phyloP scores from a whole-genome alignment of 1,140 invertebrate genomes.

The Cyphomyrmex costatus region DNA sequence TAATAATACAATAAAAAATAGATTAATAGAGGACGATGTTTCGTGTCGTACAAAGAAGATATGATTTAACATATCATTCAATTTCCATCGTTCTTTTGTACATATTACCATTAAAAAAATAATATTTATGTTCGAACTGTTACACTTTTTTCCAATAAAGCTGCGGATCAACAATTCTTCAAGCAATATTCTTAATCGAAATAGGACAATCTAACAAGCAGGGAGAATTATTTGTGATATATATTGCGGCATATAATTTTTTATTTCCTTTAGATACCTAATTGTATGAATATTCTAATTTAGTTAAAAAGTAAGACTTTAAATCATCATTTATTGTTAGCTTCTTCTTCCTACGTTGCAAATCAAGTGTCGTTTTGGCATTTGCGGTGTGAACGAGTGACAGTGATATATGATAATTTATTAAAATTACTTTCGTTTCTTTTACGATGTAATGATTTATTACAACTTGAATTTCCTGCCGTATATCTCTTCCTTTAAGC shows the following conservation, averaged over 20 bases:
- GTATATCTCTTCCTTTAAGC: background rate
- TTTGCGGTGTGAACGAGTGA: background rate
- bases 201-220: background rate
- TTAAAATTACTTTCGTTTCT: slow-evolving; percentile 4
- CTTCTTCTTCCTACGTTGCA: background rate
- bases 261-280: background rate
- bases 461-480: slow-evolving; percentile 7
- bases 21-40: background rate
- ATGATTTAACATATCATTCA: background rate
- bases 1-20: background rate
- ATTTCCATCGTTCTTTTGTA: background rate
- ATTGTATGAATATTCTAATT: background rate
- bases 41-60: background rate
- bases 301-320: background rate
- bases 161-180: background rate
- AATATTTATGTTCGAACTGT: background rate
- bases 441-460: slow-evolving; percentile 16
- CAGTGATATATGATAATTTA: slow-evolving; percentile 1
- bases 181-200: background rate
- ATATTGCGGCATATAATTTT: background rate
- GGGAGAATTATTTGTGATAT: background rate
- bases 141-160: background rate
- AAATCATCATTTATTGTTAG: background rate
- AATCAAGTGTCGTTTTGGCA: background rate
- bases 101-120: background rate